Conservation (phyloP, 2,797 vertebrate genomes). For the Sebastes melanostomus region DNA sequence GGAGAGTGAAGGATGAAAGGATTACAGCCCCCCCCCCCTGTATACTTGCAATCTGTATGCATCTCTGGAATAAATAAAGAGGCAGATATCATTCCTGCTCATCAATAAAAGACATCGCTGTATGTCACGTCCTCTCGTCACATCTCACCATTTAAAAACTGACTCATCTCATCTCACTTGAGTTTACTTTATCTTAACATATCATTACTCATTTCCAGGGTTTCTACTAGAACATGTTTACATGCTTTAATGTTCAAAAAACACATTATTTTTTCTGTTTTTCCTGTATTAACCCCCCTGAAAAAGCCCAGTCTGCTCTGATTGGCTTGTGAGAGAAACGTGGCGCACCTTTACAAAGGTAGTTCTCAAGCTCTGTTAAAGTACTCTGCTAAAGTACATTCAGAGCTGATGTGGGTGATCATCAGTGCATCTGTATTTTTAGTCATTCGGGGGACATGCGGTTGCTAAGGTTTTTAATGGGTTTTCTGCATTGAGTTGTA, state of each 20-base stretch:
- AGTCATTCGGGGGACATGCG: neutral
- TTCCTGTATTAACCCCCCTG: neutral
- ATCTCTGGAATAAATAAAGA: conserved; percentile 23
- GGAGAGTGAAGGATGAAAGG: conserved; percentile 14
- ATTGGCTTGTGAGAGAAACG: neutral
- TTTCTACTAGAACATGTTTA: too few species aligned
- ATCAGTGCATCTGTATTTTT: neutral
- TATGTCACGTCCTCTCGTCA: neutral
- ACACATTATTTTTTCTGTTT: neutral
- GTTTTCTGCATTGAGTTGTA: neutral
- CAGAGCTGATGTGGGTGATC: neutral
- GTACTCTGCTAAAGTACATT: neutral
- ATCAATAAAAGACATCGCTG: neutral
- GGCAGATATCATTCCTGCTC: conserved; percentile 4
- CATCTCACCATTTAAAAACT: neutral
- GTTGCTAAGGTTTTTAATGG: neutral
- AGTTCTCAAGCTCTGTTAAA: neutral
- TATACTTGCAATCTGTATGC: conserved; percentile 14
- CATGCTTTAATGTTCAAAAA: neutral
- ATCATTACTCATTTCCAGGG: too few species aligned
- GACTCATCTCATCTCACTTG: neutral
- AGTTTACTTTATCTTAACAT: neutral
- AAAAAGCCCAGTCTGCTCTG: neutral
- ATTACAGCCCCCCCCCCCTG: neutral
- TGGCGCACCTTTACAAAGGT: neutral